Percentiles rank a stretch among this genome's conserved stretches.
Evolutionary conservation across 2,113 vertebrate species (phyloP).

Genomic region (Gallinago paraguaiae): DNA sequence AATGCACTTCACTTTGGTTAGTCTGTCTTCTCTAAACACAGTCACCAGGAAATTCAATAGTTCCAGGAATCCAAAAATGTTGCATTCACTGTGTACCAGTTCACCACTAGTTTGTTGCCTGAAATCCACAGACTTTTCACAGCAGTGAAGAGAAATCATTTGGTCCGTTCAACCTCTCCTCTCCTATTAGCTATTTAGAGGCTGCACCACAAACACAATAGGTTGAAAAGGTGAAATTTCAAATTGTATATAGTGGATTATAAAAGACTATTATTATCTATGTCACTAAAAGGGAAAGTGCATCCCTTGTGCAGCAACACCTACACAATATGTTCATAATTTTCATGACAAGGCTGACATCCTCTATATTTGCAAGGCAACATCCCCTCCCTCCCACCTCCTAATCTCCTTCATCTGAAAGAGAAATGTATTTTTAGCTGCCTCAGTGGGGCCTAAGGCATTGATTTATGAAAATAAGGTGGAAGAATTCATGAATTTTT

Average conservation of each 20-base stretch:
- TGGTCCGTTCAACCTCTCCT: not conserved
- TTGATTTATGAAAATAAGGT: slow-evolving; percentile 82
- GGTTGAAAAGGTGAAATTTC: slow-evolving; percentile 40
- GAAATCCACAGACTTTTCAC: not conserved
- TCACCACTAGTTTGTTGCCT: not conserved
- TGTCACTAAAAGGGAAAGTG: slow-evolving; percentile 36
- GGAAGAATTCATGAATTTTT: slow-evolving; percentile 77
- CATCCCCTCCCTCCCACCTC: slow-evolving; percentile 62
- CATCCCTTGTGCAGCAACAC: not conserved
- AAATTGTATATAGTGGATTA: not conserved
- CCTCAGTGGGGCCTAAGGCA: slow-evolving; percentile 70
- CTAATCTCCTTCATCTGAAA: slow-evolving; percentile 79
- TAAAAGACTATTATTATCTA: slow-evolving; percentile 46
- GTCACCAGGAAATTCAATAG: not conserved
- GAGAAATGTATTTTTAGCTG: slow-evolving; percentile 80
- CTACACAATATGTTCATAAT: not conserved
- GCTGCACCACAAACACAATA: not conserved
- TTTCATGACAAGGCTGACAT: slow-evolving; percentile 57
- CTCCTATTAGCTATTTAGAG: not conserved
- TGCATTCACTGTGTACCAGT: not conserved
- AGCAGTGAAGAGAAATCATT: not conserved
- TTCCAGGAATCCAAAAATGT: not conserved
- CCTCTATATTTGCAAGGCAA: slow-evolving; percentile 50
- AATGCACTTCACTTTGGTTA: not conserved
- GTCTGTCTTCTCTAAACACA: not conserved